Evolutionary conservation across 1,140 invertebrate species (phyloP).

Genomic region (Episyrphus balteatus): DNA sequence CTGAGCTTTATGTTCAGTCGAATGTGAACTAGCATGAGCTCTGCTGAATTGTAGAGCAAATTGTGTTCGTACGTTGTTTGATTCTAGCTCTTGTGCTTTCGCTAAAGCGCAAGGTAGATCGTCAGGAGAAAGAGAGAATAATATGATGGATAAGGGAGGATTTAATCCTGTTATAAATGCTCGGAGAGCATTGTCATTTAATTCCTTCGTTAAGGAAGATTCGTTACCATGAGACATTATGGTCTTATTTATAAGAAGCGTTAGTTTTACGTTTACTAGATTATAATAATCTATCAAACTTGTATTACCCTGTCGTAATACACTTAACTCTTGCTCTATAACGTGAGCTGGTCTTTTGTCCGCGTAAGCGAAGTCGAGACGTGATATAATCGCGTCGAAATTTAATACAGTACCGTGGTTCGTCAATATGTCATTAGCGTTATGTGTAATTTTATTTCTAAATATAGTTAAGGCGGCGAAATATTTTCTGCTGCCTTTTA

Average conservation of each 20-base stretch:
- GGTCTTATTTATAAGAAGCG: not conserved
- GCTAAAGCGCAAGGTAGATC: constrained; percentile 2
- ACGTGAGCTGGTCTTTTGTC: not conserved
- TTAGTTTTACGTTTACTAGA: not conserved
- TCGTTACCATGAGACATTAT: constrained; percentile 1
- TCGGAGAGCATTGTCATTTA: not conserved
- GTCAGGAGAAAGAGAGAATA: not conserved
- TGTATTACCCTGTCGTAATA: not conserved
- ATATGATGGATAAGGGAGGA: not conserved
- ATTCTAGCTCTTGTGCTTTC: constrained; percentile 2
- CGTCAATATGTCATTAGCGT: not conserved
- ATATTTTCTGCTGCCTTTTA: not conserved
- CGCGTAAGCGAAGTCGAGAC: constrained; percentile 1
- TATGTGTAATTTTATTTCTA: not conserved
- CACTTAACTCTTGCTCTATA: not conserved
- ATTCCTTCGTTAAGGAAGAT: not conserved
- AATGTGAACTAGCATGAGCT: not conserved
- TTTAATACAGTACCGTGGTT: constrained; percentile 1
- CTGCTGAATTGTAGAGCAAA: not conserved
- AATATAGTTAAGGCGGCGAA: not conserved
- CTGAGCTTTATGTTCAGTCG: not conserved
- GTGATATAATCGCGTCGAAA: constrained; percentile 1
- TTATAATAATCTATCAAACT: not conserved
- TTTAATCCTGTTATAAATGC: constrained; percentile 2
- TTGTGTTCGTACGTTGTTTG: not conserved